phyloP scores from a whole-genome alignment of 1,140 invertebrate species.

The Pteromalus puparum region DNA sequence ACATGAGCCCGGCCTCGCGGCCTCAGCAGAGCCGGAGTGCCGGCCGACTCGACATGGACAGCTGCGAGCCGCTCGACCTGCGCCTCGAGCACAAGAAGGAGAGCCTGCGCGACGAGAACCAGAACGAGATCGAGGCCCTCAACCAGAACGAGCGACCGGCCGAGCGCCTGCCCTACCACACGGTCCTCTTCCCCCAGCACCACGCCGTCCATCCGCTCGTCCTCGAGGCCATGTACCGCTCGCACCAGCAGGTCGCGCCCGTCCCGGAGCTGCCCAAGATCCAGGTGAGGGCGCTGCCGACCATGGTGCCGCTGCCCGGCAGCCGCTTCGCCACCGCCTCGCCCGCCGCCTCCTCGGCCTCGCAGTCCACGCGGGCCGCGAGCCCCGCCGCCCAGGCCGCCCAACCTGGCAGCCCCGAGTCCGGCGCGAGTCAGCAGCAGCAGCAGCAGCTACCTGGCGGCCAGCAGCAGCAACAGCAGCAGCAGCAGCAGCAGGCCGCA shows the following conservation, averaged over 20 bases:
- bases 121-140: constrained; percentile 71
- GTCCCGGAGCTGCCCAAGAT: constrained; percentile 73
- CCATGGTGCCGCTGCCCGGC: constrained; percentile 72
- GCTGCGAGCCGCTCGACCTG: constrained; percentile 85
- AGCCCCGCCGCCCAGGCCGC: constrained; percentile 45
- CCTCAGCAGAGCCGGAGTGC: constrained; percentile 62
- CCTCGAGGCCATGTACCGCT: constrained; percentile 83
- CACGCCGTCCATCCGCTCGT: constrained; percentile 81
- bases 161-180: constrained; percentile 69
- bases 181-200: constrained; percentile 78
- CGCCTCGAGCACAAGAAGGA: constrained; percentile 87
- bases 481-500: constrained; percentile 40
- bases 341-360: constrained; percentile 60
- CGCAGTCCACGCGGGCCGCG: constrained; percentile 57
- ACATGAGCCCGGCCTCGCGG: constrained; percentile 76
- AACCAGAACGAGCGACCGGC: constrained; percentile 64
- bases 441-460: constrained; percentile 47
- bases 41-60: constrained; percentile 64
- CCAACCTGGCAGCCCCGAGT: constrained; percentile 66
- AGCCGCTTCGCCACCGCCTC: constrained; percentile 70
- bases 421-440: constrained; percentile 54
- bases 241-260: constrained; percentile 70
- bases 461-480: too few species aligned
- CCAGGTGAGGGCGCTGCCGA: constrained; percentile 72
- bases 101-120: constrained; percentile 84